Evolutionary conservation across 2,797 vertebrate genomes (phyloP), one percentile per base, ranked within the genome.

Genomic region (Xiphorhynchus erythropygius): DNA sequence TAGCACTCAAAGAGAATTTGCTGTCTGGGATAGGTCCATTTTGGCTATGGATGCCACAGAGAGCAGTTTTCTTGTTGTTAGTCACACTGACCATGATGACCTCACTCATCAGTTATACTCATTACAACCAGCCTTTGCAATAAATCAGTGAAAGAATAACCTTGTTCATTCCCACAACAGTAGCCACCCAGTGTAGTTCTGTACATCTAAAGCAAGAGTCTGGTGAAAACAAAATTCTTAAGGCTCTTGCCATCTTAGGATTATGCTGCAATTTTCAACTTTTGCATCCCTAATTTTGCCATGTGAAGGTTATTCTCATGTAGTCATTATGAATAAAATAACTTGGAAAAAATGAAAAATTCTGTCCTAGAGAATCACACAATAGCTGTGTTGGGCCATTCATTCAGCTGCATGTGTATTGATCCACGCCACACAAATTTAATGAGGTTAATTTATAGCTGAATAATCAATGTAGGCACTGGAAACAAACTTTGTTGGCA

Each of bases 291-390:
- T 74, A 67, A 16, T 87, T 84, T 92, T 53, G 17, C 8, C 25
- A 67, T 1, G 0, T 47, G 47, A 74, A 81, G 18, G 25, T 50
- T 50, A 49, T 53, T 80, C 25, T 84, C 39, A 33, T 0, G 0
- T 16, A 57, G 25, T 63, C n/a, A 37, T 41, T 77, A n/a, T 1
- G 42, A 39, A 70, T 7, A 63, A 74, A 84, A 5, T 15, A 37
- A 74, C 9, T 41, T 44, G 10, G 27, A 14, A 55, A 74, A 46
- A 69, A 32, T 1, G 6, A 59, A 83, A 71, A 69, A 12, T 53
- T 57, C 8, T 24, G 23, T 56, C 32, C 46, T 53, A 33, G 9
- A 57, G 32, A 69, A 52, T 35, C 22, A 42, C 37, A 32, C 28
- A 46, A 37, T 25, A 57, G 27, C 27, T 50, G 14, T 22, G 33